phyloP scores from a whole-genome alignment of 2,888 invertebrate species.

The Lordiphosa andalusiaca region DNA sequence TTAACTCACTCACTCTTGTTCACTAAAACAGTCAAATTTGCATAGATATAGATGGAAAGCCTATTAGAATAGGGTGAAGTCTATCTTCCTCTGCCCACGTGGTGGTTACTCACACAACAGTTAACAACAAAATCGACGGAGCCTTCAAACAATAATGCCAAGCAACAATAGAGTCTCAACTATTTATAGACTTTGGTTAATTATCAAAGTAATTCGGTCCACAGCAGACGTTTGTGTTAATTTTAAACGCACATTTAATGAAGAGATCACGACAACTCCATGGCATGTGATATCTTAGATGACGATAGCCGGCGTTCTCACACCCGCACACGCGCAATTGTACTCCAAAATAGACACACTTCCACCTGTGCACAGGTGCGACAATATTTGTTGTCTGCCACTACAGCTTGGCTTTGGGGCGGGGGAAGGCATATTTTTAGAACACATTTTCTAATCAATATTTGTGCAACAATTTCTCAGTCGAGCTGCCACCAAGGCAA shows the following conservation, averaged over 20 bases:
- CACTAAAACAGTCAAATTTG: too few species aligned
- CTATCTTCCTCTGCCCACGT: too few species aligned
- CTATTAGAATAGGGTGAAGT: too few species aligned
- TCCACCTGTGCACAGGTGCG: conserved; percentile 38
- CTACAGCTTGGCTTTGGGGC: conserved; percentile 14
- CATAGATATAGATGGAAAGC: too few species aligned
- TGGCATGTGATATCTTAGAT: conserved; percentile 34
- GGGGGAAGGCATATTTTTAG: conserved; percentile 41
- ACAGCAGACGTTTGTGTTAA: conserved; percentile 16
- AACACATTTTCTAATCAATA: conserved; percentile 24
- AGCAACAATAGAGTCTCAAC: too few species aligned
- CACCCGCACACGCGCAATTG: conserved; percentile 32
- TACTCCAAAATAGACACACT: conserved; percentile 22
- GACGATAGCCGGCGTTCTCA: conserved; percentile 10
- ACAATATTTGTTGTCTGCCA: conserved; percentile 26
- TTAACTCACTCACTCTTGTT: too few species aligned
- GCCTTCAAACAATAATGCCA: too few species aligned
- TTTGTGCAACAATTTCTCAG: conserved; percentile 40
- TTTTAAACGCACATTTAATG: conserved; percentile 37
- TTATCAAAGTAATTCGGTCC: conserved; percentile 32
- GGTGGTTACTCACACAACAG: too few species aligned
- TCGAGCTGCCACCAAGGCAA: conserved; percentile 11
- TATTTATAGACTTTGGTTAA: conserved; percentile 19
- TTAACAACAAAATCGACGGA: too few species aligned
- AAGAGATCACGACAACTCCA: conserved; percentile 36